Conservation (phyloP, 1,140 invertebrate species). For the Aphis craccivora region DNA sequence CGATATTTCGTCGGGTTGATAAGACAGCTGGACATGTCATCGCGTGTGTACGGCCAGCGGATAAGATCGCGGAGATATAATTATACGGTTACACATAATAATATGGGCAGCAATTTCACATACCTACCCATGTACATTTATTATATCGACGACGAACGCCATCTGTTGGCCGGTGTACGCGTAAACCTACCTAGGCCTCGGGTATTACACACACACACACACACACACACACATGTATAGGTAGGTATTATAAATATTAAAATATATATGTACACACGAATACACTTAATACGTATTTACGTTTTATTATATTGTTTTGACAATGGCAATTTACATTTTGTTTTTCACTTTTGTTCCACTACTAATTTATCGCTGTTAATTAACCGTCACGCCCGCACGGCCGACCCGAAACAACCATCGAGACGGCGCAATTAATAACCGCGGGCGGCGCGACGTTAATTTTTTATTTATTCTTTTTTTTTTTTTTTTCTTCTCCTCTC, state of each 20-base stretch:
- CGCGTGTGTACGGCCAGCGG: not conserved
- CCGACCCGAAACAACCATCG: constrained; percentile 32
- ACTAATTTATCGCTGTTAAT: constrained; percentile 49
- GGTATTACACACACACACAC: not conserved
- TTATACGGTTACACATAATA: not conserved
- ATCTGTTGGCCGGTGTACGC: not conserved
- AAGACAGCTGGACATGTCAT: constrained; percentile 47
- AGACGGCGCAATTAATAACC: constrained; percentile 44
- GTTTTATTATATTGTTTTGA: constrained; percentile 42
- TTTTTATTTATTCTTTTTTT: not conserved
- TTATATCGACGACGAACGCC: constrained; percentile 7
- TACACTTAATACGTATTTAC: constrained; percentile 1
- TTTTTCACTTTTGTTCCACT: constrained; percentile 47
- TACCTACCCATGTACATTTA: not conserved
- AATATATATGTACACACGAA: not conserved
- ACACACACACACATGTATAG: not conserved
- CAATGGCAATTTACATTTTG: constrained; percentile 48
- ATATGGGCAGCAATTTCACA: not conserved
- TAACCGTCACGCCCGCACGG: constrained; percentile 54
- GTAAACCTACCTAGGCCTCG: not conserved
- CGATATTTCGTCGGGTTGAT: not conserved
- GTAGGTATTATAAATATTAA: not conserved
- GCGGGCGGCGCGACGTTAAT: constrained; percentile 22
- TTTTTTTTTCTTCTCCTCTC: not conserved
- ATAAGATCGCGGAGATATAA: constrained; percentile 45